phyloP scores from a whole-genome alignment of 2,888 invertebrate genomes.

The Perizoma affinitatum region DNA sequence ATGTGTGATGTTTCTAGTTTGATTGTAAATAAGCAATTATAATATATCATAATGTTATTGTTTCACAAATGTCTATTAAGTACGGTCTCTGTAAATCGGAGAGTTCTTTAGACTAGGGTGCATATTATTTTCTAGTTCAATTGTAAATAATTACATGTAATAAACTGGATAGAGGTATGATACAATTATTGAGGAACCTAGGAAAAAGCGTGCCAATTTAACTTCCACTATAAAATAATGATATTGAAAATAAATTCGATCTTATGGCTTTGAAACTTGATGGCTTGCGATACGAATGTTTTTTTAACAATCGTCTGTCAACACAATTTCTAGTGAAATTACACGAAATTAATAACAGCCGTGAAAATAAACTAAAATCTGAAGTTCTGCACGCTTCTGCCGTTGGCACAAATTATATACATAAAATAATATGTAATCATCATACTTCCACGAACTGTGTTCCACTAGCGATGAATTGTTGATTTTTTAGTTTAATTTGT shows the following conservation, averaged over 20 bases:
- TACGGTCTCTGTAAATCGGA: slow-evolving; percentile 32
- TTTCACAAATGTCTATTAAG: slow-evolving; percentile 46
- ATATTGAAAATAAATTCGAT: neutral
- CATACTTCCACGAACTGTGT: slow-evolving; percentile 11
- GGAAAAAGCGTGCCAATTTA: slow-evolving; percentile 21
- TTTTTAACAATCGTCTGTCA: no score
- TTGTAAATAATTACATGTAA: slow-evolving; percentile 31
- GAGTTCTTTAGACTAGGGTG: slow-evolving; percentile 20
- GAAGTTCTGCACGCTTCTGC: neutral
- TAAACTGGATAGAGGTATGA: slow-evolving; percentile 1
- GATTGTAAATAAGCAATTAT: slow-evolving; percentile 32
- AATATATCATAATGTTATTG: slow-evolving; percentile 45
- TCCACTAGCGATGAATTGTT: slow-evolving; percentile 17
- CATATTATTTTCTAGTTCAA: slow-evolving; percentile 26
- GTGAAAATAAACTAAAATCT: neutral
- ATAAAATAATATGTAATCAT: no score
- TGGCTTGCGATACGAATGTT: no score
- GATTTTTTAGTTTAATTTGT: slow-evolving; percentile 23
- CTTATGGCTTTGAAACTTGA: slow-evolving; percentile 2
- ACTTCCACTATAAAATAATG: slow-evolving; percentile 3
- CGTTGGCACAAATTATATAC: neutral
- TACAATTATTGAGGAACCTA: neutral
- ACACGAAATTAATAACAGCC: no score
- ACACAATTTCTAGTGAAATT: no score
- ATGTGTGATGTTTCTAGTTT: slow-evolving; percentile 42